phyloP scores from a whole-genome alignment of 2,797 vertebrate genomes.

The Gallinago solitaria region DNA sequence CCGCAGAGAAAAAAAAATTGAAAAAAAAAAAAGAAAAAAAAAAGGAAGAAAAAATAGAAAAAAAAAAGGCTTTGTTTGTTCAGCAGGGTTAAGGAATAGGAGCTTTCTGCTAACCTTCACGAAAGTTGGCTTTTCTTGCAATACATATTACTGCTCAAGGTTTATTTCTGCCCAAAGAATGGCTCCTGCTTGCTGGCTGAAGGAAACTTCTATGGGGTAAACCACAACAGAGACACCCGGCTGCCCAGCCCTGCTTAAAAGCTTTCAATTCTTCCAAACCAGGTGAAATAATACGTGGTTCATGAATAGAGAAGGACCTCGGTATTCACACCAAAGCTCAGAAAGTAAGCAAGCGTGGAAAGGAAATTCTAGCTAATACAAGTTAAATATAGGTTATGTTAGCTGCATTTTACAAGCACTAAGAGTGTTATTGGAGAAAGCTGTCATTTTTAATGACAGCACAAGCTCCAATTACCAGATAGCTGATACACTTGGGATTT shows the following conservation, averaged over 20 bases:
- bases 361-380: constrained; percentile 72
- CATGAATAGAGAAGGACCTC: constrained; percentile 9
- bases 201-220: constrained; percentile 28
- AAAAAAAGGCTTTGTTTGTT: not conserved
- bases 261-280: constrained; percentile 18
- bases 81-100: not conserved
- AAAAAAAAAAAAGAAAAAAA: not conserved
- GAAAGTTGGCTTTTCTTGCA: constrained; percentile 1
- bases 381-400: constrained; percentile 82
- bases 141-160: not conserved
- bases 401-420: constrained; percentile 80
- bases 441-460: constrained; percentile 85
- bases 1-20: not conserved
- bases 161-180: constrained; percentile 16
- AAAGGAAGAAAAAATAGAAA: too few relatives aligned
- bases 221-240: not conserved
- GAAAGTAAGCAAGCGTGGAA: constrained; percentile 62
- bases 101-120: not conserved
- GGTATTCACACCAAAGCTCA: constrained; percentile 13
- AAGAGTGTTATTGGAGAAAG: constrained; percentile 79
- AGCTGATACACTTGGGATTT: constrained; percentile 78
- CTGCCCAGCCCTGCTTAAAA: constrained; percentile 29
- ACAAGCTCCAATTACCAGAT: constrained; percentile 81
- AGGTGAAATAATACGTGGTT: not conserved
- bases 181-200: constrained; percentile 50